Conservation (phyloP, 2,113 vertebrate species). For the Sardina pilchardus region DNA sequence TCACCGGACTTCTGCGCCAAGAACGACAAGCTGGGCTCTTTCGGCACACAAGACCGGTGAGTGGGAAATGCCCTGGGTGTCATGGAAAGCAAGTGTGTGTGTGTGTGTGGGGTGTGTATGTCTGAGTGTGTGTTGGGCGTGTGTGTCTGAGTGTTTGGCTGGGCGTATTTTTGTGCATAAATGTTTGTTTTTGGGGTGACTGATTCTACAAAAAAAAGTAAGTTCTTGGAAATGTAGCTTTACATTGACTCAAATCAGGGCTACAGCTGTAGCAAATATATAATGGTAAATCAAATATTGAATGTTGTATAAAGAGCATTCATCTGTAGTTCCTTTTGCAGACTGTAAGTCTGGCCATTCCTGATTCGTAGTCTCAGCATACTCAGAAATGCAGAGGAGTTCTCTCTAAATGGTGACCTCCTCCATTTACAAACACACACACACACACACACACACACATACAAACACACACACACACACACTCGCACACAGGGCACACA, state of each 20-base stretch:
- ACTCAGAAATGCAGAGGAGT: neutral
- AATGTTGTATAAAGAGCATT: neutral
- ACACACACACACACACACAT: neutral
- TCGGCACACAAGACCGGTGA: slow-evolving; percentile 96
- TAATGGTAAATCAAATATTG: neutral
- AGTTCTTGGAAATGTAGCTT: neutral
- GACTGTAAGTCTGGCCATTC: neutral
- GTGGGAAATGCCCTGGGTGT: slow-evolving; percentile 8
- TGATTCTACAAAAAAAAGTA: neutral
- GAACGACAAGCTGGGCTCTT: slow-evolving; percentile 92
- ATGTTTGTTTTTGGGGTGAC: neutral
- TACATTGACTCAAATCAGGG: neutral
- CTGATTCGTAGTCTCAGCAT: neutral
- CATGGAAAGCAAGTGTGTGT: neutral
- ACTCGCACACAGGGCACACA: neutral
- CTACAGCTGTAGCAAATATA: neutral
- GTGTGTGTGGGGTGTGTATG: neutral
- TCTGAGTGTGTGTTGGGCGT: neutral
- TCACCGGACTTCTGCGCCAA: slow-evolving; percentile 92
- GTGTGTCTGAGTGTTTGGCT: neutral
- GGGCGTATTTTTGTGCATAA: neutral
- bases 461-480: neutral
- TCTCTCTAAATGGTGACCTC: neutral
- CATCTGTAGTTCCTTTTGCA: neutral
- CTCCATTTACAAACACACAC: neutral